Percentiles rank a stretch among this genome's conserved stretches.
Evolutionary conservation across 2,797 vertebrate genomes (phyloP).

Genomic region (Triplophysa yarkandensis): DNA sequence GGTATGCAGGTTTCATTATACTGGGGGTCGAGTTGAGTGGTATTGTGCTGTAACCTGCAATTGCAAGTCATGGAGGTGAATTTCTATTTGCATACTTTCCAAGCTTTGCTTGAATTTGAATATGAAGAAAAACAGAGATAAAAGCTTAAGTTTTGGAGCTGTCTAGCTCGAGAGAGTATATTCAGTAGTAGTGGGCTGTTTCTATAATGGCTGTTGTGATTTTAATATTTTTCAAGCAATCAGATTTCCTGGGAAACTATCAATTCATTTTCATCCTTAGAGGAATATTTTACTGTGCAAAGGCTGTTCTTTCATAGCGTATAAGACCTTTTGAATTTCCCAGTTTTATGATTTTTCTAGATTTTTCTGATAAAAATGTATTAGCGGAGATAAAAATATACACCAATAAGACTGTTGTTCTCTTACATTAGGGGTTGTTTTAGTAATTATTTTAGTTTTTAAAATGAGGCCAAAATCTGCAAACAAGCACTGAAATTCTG

Average conservation of each 20-base stretch:
- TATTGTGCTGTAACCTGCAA: conserved; percentile 2
- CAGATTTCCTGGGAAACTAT: background rate
- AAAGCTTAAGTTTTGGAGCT: conserved; percentile 8
- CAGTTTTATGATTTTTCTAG: background rate
- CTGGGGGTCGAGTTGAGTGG: background rate
- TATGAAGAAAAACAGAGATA: conserved; percentile 30
- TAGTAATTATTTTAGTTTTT: background rate
- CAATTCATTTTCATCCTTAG: background rate
- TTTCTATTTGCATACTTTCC: conserved; percentile 4
- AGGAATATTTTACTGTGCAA: background rate
- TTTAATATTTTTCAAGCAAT: conserved; percentile 37
- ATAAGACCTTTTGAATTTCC: background rate
- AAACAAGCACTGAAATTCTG: background rate
- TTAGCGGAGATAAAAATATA: background rate
- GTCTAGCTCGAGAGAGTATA: conserved; percentile 28
- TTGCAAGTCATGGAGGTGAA: background rate
- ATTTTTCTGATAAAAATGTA: background rate
- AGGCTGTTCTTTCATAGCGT: background rate
- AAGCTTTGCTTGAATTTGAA: conserved; percentile 25
- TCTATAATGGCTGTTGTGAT: conserved; percentile 43
- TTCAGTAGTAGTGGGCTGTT: conserved; percentile 45
- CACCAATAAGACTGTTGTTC: background rate
- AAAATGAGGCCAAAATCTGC: background rate
- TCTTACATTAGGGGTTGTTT: background rate
- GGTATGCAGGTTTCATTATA: conserved; percentile 1